These are phyloP conservation scores for Colletes collaris DNA, from an alignment of 2,888 invertebrate genomes.

Conservation along the genomic window DNA sequence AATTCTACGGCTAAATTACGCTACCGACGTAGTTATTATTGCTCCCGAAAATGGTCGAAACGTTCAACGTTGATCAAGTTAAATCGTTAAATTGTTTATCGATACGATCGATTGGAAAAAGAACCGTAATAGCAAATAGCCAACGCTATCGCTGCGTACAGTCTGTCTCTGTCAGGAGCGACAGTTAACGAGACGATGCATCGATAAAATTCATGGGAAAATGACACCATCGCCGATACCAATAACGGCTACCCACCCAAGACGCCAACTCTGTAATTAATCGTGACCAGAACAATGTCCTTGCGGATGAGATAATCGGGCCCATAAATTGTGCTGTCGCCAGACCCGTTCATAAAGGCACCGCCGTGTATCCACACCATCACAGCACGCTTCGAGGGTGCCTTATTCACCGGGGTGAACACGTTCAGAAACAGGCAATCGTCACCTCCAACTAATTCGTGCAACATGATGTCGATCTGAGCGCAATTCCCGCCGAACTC, in stretches of 20 bases:
- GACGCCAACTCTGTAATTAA: constrained; percentile 76
- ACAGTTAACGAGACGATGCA: too few relatives aligned
- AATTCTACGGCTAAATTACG: too few relatives aligned
- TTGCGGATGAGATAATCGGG: constrained; percentile 76
- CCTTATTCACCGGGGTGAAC: constrained; percentile 54
- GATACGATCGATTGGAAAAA: too few relatives aligned
- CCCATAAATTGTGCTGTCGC: constrained; percentile 67
- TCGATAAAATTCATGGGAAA: background rate
- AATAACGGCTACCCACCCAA: constrained; percentile 66
- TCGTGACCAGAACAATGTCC: constrained; percentile 74
- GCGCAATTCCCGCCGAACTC: constrained; percentile 64
- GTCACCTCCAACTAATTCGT: constrained; percentile 66
- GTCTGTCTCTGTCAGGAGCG: too few relatives aligned
- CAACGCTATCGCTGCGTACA: too few relatives aligned
- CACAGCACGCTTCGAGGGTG: constrained; percentile 58
- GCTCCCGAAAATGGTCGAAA: too few relatives aligned
- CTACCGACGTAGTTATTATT: too few relatives aligned
- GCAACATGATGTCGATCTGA: constrained; percentile 53
- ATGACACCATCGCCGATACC: background rate
- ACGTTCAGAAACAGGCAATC: constrained; percentile 79
- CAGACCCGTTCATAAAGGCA: constrained; percentile 67
- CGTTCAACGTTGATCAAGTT: too few relatives aligned
- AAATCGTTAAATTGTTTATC: too few relatives aligned
- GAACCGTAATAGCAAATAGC: too few relatives aligned
- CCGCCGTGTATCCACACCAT: constrained; percentile 79